Evolutionary conservation across 2,797 vertebrate species (phyloP), one percentile per base, ranked within the genome.

Genomic region (Enteromius argenteus): DNA sequence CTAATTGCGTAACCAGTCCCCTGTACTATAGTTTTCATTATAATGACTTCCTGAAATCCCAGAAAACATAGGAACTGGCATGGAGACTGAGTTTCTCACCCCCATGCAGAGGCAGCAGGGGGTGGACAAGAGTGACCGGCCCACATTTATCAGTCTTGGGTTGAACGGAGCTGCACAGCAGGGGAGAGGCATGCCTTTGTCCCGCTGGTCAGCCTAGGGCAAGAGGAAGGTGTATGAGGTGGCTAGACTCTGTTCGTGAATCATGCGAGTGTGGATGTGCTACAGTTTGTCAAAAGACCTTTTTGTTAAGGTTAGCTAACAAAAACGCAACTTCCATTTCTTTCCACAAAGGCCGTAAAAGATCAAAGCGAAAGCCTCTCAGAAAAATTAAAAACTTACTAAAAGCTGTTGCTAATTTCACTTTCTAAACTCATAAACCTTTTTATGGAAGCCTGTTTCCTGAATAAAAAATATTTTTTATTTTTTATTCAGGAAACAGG

Each of bases 321-420:
- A 79, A 83, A 46, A 67, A 46, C 21, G n/a, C 68, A 77, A 73
- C 85, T 71, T 79, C 62, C 71, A 51, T 84, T 86, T 85, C 82
- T 80, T 85, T 85, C 77, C 79, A 88, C 89, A 46, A 84, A 89
- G 14, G 87, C 79, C 91, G 92, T 89, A 88, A 90, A 90, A 90
- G 81, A 88, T 90, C 85, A 90, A 90, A 87, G 90, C 11, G 7
- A 93, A 92, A 90, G 91, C 92, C 94, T 60, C 51, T 32, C n/a
- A 81, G 35, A 80, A 60, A 58, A 69, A 75, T 67, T 27, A 10
- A 86, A 56, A 80, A 71, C 51, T 21, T 42, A 37, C 64, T 79
- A 9, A 44, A 62, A 72, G 73, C 94, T 95, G 92, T 86, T 92
- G 90, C 88, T 87, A 88, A 93, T 91, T 90, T 93, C 89, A 91